Conservation (phyloP, 2,797 vertebrate genomes). For the Xiphorhynchus erythropygius region DNA sequence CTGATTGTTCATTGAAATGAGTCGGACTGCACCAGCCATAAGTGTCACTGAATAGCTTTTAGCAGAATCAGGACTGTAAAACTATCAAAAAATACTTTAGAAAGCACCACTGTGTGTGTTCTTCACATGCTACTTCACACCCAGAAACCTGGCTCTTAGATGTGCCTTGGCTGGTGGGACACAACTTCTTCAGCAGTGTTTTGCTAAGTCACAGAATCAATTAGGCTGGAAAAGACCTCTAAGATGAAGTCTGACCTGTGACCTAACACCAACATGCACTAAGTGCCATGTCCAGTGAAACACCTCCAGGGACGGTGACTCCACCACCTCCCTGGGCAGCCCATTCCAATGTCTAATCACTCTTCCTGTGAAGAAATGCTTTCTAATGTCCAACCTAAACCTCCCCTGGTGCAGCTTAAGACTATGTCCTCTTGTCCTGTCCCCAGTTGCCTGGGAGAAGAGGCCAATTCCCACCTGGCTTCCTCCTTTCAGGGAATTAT, state of each 20-base stretch:
- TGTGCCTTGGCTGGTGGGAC: accelerated
- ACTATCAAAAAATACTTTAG: accelerated
- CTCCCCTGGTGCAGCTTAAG: not conserved
- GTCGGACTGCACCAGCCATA: not conserved
- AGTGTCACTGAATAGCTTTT: not conserved
- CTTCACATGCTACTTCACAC: not conserved
- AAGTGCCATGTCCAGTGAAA: not conserved
- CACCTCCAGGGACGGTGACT: not conserved
- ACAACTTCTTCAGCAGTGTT: not conserved
- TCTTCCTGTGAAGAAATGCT: not conserved
- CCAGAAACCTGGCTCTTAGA: not conserved
- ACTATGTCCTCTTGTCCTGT: not conserved
- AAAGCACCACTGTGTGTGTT: not conserved
- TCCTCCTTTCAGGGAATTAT: not conserved
- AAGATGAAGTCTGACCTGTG: not conserved
- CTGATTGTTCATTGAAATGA: not conserved
- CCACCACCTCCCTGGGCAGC: not conserved
- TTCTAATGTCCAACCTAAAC: not conserved
- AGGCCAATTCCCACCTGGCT: not conserved
- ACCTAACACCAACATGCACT: accelerated
- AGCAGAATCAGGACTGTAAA: not conserved
- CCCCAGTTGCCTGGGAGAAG: not conserved
- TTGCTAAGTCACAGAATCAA: not conserved
- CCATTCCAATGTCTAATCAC: not conserved
- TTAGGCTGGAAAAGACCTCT: not conserved